phyloP scores from a whole-genome alignment of 2,888 invertebrate species.

The Aspidiotus rigidus region DNA sequence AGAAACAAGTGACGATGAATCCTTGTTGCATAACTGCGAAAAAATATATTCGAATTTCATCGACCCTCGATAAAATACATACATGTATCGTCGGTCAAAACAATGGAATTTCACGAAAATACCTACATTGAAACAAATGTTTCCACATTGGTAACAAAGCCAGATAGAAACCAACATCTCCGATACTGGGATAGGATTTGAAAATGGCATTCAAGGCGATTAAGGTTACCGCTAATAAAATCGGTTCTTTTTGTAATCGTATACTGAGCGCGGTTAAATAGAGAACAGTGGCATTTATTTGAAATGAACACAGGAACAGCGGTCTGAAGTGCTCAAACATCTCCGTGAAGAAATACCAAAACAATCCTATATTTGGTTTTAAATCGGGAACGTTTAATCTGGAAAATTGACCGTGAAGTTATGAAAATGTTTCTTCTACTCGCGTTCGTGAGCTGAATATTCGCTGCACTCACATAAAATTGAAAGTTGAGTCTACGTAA shows the following conservation, averaged over 20 bases:
- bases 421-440: neutral
- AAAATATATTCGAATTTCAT: conserved; percentile 40
- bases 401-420: conserved; percentile 41
- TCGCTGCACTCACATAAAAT: conserved; percentile 61
- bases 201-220: conserved; percentile 80
- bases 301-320: conserved; percentile 92
- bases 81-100: conserved; percentile 19
- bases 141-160: conserved; percentile 85
- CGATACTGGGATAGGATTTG: conserved; percentile 92
- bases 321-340: conserved; percentile 98
- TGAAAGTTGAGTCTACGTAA: conserved; percentile 62
- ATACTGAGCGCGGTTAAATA: conserved; percentile 82
- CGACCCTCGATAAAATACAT: neutral
- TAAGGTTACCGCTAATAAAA: conserved; percentile 68
- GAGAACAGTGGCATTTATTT: conserved; percentile 85
- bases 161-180: conserved; percentile 87
- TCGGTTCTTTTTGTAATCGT: conserved; percentile 66
- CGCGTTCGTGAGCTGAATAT: neutral
- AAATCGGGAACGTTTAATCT: conserved; percentile 86
- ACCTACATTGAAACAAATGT: conserved; percentile 76
- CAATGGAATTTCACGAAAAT: conserved; percentile 6
- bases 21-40: conserved; percentile 81
- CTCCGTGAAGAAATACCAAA: conserved; percentile 99
- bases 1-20: conserved; percentile 83
- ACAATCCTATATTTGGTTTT: conserved; percentile 92